These are phyloP conservation scores for Empis livida DNA, from an alignment of 2,888 invertebrate species.

Conservation along the genomic window DNA sequence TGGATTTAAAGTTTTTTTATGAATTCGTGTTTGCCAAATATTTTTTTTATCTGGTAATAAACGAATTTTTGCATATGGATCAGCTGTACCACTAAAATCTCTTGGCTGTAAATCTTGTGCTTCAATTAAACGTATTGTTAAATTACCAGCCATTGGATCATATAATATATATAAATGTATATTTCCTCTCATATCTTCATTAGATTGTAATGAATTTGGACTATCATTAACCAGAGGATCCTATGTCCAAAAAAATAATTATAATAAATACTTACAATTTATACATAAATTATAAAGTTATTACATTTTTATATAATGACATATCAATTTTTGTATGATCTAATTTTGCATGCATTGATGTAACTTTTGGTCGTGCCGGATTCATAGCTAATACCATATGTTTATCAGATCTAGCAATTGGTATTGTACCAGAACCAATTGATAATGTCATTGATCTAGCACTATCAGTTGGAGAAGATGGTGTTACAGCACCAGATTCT, in stretches of 20 bases:
- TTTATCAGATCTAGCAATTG: slow-evolving; percentile 40
- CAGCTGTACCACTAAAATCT: slow-evolving; percentile 47
- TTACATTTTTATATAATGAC: slow-evolving; percentile 41
- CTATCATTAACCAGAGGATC: slow-evolving; percentile 4
- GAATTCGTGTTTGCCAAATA: slow-evolving; percentile 49
- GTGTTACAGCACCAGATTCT: slow-evolving; percentile 36
- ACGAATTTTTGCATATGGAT: slow-evolving; percentile 54
- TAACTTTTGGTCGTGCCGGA: slow-evolving; percentile 37
- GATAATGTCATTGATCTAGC: slow-evolving; percentile 34
- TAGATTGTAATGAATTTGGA: slow-evolving; percentile 18
- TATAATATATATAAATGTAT: slow-evolving; percentile 48
- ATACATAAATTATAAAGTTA: background rate
- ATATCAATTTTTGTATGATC: slow-evolving; percentile 50
- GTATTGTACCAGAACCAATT: slow-evolving; percentile 29
- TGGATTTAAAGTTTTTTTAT: slow-evolving; percentile 50
- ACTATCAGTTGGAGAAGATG: slow-evolving; percentile 36
- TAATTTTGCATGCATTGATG: slow-evolving; percentile 50
- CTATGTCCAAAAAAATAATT: background rate
- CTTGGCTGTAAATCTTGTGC: slow-evolving; percentile 44
- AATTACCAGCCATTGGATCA: slow-evolving; percentile 47
- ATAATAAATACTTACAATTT: background rate
- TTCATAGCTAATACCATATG: slow-evolving; percentile 42
- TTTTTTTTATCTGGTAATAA: slow-evolving; percentile 46
- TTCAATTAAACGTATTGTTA: slow-evolving; percentile 51
- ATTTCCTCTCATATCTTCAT: slow-evolving; percentile 45